Percentiles rank a stretch among this genome's conserved stretches.
Evolutionary conservation across 2,888 invertebrate genomes (phyloP).

Genomic region (Ochropacha duplaris): DNA sequence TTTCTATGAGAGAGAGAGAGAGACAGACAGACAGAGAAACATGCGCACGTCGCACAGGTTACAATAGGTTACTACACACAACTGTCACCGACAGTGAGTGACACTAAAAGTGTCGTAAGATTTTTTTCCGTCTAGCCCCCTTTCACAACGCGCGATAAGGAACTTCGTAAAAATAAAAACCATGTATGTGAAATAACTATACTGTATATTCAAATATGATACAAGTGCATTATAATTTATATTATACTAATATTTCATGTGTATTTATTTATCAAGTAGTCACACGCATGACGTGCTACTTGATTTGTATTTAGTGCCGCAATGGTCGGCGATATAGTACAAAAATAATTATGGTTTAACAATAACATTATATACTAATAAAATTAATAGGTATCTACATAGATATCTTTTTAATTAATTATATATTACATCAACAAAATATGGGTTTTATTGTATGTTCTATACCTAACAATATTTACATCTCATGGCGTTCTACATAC

Average conservation of each 20-base stretch:
- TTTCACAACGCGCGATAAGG: too few relatives aligned
- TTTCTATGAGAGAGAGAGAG: too few relatives aligned
- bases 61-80: too few relatives aligned
- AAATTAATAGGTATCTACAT: slow-evolving; percentile 1
- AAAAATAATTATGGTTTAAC: slow-evolving; percentile 21
- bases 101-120: too few relatives aligned
- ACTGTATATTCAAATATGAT: slow-evolving; percentile 15
- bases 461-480: neutral
- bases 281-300: neutral
- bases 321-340: neutral
- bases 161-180: slow-evolving; percentile 7
- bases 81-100: too few relatives aligned
- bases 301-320: neutral
- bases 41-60: too few relatives aligned
- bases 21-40: too few relatives aligned
- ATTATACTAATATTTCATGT: neutral
- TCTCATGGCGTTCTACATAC: too few relatives aligned
- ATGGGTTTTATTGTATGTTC: neutral
- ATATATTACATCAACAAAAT: slow-evolving; percentile 1
- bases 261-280: neutral
- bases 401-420: neutral
- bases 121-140: too few relatives aligned
- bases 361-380: slow-evolving; percentile 9
- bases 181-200: slow-evolving; percentile 21
- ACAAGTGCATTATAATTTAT: slow-evolving; percentile 6